Evolutionary conservation across 2,888 invertebrate species (phyloP).

Genomic region (Pegoplata infirma): DNA sequence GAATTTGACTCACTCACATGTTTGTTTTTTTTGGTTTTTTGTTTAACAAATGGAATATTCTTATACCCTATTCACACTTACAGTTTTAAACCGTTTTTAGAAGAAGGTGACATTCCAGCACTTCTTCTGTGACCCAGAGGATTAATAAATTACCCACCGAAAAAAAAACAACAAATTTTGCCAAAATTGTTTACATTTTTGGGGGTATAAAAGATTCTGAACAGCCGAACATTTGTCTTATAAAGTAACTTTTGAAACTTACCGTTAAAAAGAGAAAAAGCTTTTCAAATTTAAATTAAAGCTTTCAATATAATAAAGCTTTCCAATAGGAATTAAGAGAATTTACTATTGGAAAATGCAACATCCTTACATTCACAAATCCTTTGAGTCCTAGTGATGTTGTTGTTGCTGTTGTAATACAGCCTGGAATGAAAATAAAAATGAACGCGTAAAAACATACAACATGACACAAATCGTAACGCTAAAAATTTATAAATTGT

Average conservation of each 20-base stretch:
- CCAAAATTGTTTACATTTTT: no score
- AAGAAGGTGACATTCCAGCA: no score
- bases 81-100: no score
- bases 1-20: no score
- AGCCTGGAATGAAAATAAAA: constrained; percentile 23
- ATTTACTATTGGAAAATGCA: constrained; percentile 5
- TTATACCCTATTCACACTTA: no score
- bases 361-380: neutral
- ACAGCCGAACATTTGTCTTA: no score
- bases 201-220: no score
- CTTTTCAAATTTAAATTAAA: neutral
- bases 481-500: neutral
- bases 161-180: no score
- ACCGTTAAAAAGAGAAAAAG: constrained; percentile 11
- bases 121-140: no score
- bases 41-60: no score
- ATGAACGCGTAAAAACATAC: constrained; percentile 25
- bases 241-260: neutral
- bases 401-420: neutral
- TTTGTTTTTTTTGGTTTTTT: no score
- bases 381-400: neutral
- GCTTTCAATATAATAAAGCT: neutral
- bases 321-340: neutral
- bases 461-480: neutral
- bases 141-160: no score